Base-by-base conservation (phyloP, 1,140 invertebrate genomes). In the Telenomus remus region DNA sequence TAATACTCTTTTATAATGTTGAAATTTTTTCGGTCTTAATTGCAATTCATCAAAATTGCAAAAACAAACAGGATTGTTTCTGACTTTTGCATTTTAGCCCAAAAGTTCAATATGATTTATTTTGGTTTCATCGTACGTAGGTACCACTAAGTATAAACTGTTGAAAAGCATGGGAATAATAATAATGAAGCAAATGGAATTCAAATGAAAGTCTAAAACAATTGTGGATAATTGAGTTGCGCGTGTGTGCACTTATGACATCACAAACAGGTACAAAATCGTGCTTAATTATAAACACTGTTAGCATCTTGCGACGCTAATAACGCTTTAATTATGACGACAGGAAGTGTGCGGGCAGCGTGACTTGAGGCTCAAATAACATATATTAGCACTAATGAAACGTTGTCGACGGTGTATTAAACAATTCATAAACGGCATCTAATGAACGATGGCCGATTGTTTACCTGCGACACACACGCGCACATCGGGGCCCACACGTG, bases 341-440 rank as follows among this genome's bases (percentile, higher is more conserved):
- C 48, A 14, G 10, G 42, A 37, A 53, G 48, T 44, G 8, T 14
- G 8, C 11, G 1, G 15, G 0, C 8, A 13, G 27, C 39, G 39
- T 33, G 51, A 37, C 27, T 48, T 47, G 43, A 54, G 35, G 11
- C 15, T 44, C 48, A 54, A 69, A 54, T 53, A 51, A 60, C 49
- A 69, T 63, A 63, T 71, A 63, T 56, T 71, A 63, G 34, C 44
- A 46, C 43, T 69, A 54, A 60, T 49, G 65, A 55, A 69, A 54
- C 39, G 51, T 50, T 57, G 46, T 63, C 37, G 47, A 56, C 10
- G 11, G 33, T 57, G 51, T 63, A 64, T 47, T 64, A 60, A 65
- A 73, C 71, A 66, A 74, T 74, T 74, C 37, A 61, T 61, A 61
- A 74, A 61, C 39, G 37, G 12, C 37, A 39, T 61, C 56, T 68